Evolutionary conservation across 2,113 vertebrate species (phyloP).

Genomic region (Gorilla gorilla): DNA sequence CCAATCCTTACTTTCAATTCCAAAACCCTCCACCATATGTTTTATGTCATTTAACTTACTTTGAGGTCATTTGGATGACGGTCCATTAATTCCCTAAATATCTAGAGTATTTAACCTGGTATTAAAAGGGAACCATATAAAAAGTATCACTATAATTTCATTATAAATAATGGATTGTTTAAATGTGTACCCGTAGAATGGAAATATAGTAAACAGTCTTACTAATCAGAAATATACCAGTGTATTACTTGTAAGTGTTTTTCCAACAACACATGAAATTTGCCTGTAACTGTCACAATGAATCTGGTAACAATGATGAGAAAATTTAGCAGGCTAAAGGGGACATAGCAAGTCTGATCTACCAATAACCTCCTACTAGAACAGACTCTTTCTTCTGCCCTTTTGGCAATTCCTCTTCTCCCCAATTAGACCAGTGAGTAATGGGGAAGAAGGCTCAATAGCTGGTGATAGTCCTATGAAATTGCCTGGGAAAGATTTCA

Average conservation of each 20-base stretch:
- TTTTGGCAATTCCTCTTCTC: background rate
- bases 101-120: conserved; percentile 59
- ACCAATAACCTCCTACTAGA: background rate
- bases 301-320: background rate
- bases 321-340: background rate
- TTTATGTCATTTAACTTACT: background rate
- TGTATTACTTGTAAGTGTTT: background rate
- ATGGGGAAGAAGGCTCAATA: background rate
- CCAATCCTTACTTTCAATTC: background rate
- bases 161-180: background rate
- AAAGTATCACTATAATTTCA: conserved; percentile 1
- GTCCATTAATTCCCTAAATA: conserved; percentile 25
- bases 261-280: background rate
- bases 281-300: background rate
- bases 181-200: background rate
- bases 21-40: background rate
- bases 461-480: background rate
- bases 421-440: background rate
- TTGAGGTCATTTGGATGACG: conserved; percentile 61
- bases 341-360: background rate
- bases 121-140: conserved; percentile 55
- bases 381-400: background rate
- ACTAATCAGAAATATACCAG: conserved; percentile 32
- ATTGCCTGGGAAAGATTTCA: background rate
- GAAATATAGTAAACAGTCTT: background rate